These are phyloP conservation scores for Caenorhabditis wallacei DNA, from an alignment of 2,888 invertebrate species.

Conservation along the genomic window DNA sequence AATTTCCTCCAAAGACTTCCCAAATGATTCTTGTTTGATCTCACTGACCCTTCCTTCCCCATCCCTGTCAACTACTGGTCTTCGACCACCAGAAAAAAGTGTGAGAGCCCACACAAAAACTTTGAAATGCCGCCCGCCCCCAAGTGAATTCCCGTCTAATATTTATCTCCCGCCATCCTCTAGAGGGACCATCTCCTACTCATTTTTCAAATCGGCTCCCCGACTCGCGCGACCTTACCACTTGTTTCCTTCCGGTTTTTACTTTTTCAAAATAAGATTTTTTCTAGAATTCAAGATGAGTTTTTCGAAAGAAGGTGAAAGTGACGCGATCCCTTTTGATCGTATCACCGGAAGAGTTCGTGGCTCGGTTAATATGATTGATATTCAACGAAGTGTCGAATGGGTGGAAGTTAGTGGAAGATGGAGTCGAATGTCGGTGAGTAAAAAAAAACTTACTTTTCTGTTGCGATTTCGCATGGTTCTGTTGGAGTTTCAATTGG, in stretches of 20 bases:
- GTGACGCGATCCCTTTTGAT: constrained; percentile 39
- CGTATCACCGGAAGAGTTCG: constrained; percentile 55
- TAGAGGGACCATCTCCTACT: constrained; percentile 54
- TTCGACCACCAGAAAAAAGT: constrained; percentile 45
- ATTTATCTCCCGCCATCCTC: constrained; percentile 56
- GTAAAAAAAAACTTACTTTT: constrained; percentile 18
- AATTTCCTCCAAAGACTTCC: background rate
- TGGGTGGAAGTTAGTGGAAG: constrained; percentile 76
- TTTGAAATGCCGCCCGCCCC: constrained; percentile 33
- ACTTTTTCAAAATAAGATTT: background rate
- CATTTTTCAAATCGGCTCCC: constrained; percentile 53
- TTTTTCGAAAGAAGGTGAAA: constrained; percentile 41
- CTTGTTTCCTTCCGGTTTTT: constrained; percentile 15
- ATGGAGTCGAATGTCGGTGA: constrained; percentile 78
- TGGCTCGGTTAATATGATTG: constrained; percentile 66
- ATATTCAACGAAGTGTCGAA: constrained; percentile 70
- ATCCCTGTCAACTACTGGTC: constrained; percentile 33
- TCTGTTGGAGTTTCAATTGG: background rate
- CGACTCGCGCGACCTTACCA: constrained; percentile 33
- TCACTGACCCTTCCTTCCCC: constrained; percentile 33
- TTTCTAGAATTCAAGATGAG: constrained; percentile 34
- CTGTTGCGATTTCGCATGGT: background rate
- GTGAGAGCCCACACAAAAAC: constrained; percentile 14
- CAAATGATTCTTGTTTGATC: background rate
- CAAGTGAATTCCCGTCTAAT: constrained; percentile 57